phyloP scores from a whole-genome alignment of 2,113 vertebrate species.

The Zosterops hypoxanthus region DNA sequence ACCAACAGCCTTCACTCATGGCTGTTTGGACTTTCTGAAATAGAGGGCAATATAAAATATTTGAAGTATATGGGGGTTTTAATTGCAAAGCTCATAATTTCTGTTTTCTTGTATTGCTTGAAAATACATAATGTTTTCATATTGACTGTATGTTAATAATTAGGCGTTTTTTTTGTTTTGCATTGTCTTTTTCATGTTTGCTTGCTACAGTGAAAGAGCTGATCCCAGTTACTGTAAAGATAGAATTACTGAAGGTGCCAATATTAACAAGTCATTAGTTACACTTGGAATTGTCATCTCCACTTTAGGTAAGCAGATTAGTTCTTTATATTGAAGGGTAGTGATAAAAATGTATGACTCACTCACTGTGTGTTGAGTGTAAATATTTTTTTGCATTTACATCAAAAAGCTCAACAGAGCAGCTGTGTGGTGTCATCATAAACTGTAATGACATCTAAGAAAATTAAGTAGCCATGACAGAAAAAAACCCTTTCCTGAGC shows the following conservation, averaged over 20 bases:
- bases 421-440: not conserved
- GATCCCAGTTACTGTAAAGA: constrained; percentile 93
- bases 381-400: not conserved
- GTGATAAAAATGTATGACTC: not conserved
- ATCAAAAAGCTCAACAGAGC: not conserved
- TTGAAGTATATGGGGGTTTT: not conserved
- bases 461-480: not conserved
- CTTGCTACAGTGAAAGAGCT: constrained; percentile 87
- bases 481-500: not conserved
- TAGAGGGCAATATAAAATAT: not conserved
- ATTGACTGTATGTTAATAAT: not conserved
- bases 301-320: constrained; percentile 83
- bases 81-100: not conserved
- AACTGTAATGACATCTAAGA: not conserved
- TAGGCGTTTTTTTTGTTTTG: not conserved
- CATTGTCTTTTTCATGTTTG: not conserved
- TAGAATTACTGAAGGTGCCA: constrained; percentile 93
- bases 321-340: not conserved
- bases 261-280: constrained; percentile 97
- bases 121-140: not conserved
- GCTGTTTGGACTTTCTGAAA: not conserved
- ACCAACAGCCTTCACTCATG: not conserved
- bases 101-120: not conserved
- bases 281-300: constrained; percentile 98
- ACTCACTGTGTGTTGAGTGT: accelerated